These are phyloP conservation scores for Erpornis zantholeuca DNA, from an alignment of 2,113 vertebrate genomes.

Conservation along the genomic window DNA sequence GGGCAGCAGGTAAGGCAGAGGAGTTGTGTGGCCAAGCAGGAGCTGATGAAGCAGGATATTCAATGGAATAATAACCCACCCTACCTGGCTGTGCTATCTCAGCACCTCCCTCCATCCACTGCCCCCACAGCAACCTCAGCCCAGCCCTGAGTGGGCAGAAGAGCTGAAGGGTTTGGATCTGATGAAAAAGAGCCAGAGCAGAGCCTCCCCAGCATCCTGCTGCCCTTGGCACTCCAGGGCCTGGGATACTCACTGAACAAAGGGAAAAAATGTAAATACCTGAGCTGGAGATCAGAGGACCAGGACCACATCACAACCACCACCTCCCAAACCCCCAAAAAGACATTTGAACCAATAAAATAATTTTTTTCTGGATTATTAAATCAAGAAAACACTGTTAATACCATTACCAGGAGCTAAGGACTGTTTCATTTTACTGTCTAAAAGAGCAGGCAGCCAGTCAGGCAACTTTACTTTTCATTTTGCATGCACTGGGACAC, in stretches of 20 bases:
- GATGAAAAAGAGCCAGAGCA: background rate
- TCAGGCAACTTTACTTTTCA: background rate
- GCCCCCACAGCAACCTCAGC: background rate
- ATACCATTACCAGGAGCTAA: background rate
- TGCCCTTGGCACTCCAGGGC: background rate
- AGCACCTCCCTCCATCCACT: background rate
- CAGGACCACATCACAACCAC: fast-evolving
- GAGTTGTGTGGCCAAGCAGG: background rate
- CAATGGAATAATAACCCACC: background rate
- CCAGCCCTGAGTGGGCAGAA: background rate
- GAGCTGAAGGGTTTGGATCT: background rate
- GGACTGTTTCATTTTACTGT: background rate
- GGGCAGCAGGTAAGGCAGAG: background rate
- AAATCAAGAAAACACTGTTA: background rate
- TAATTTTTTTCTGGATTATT: background rate
- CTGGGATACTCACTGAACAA: background rate
- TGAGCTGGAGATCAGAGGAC: background rate
- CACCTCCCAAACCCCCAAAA: fast-evolving
- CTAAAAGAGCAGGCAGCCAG: background rate
- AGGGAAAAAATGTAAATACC: background rate
- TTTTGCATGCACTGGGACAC: background rate
- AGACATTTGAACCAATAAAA: background rate
- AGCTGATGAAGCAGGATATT: background rate
- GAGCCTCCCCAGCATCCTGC: background rate
- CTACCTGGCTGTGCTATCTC: background rate